phyloP scores from a whole-genome alignment of 2,797 vertebrate species.

The Siniperca scherzeri region DNA sequence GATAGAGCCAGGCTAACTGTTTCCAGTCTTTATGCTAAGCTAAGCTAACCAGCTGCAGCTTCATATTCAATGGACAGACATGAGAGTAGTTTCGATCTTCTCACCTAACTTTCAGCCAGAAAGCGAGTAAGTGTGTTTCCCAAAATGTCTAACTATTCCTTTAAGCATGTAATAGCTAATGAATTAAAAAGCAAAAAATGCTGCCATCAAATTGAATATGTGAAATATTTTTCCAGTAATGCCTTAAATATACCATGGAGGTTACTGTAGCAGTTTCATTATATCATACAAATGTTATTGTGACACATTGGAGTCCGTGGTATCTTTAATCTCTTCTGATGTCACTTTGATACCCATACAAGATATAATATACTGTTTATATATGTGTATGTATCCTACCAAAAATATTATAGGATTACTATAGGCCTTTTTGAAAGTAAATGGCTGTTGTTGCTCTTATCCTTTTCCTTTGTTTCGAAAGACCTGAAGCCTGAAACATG shows the following conservation, averaged over 20 bases:
- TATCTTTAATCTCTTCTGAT: conserved; percentile 13
- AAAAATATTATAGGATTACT: conserved; percentile 54
- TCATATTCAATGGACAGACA: background rate
- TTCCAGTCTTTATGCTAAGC: conserved; percentile 23
- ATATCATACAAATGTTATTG: background rate
- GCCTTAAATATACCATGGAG: background rate
- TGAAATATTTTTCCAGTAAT: background rate
- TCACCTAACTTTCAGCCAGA: background rate
- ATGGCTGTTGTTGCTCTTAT: conserved; percentile 54
- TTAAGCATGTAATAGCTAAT: background rate
- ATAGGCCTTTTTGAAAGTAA: conserved; percentile 39
- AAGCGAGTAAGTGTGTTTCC: background rate
- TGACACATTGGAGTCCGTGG: background rate
- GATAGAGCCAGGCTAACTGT: background rate
- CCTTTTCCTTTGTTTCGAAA: conserved; percentile 55
- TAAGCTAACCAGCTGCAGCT: conserved; percentile 5
- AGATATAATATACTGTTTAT: conserved; percentile 21
- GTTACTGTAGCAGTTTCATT: background rate
- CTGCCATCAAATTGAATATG: background rate
- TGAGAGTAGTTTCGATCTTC: background rate
- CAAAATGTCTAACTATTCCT: background rate
- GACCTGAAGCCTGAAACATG: conserved; percentile 71
- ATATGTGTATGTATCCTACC: background rate
- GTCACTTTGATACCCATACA: conserved; percentile 10
- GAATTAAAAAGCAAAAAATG: background rate